Evolutionary conservation across 2,888 invertebrate species (phyloP).

Genomic region (Sclerodermus sp.): DNA sequence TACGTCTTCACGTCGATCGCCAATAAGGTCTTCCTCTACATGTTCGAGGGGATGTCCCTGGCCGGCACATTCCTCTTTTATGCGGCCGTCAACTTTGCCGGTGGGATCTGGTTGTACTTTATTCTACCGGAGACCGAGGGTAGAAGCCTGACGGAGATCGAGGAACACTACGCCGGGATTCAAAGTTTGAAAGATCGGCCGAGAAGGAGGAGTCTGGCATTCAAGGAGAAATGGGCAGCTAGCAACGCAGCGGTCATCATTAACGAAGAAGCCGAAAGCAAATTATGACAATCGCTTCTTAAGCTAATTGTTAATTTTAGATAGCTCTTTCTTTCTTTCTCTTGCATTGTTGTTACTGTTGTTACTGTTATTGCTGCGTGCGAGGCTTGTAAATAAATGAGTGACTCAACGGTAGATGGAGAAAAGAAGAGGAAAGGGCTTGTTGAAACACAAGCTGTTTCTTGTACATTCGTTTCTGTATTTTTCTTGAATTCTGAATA

Average conservation of each 20-base stretch:
- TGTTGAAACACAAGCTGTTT: no score
- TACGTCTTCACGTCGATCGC: slow-evolving; percentile 76
- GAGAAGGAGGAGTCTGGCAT: slow-evolving; percentile 32
- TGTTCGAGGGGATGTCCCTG: slow-evolving; percentile 66
- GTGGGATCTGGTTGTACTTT: slow-evolving; percentile 68
- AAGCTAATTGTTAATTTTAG: no score
- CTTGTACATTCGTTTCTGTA: no score
- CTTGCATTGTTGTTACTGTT: no score
- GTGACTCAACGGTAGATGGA: no score
- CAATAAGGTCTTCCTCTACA: slow-evolving; percentile 73
- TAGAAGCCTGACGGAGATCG: slow-evolving; percentile 71
- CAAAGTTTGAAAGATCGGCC: slow-evolving; percentile 54
- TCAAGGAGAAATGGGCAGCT: slow-evolving; percentile 52
- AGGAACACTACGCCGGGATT: slow-evolving; percentile 69
- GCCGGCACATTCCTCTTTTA: slow-evolving; percentile 76
- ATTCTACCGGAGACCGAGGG: slow-evolving; percentile 83
- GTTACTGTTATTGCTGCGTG: no score
- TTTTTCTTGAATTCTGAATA: no score
- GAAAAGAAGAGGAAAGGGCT: no score
- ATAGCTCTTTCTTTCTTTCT: no score
- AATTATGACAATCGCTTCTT: slow-evolving; percentile 41
- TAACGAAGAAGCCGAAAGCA: slow-evolving; percentile 46
- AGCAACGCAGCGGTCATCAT: slow-evolving; percentile 46
- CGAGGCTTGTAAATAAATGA: no score
- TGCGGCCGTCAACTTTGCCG: slow-evolving; percentile 65